These are phyloP conservation scores for Campopleginae sp. DNA, from an alignment of 2,888 invertebrate genomes.

Conservation along the genomic window DNA sequence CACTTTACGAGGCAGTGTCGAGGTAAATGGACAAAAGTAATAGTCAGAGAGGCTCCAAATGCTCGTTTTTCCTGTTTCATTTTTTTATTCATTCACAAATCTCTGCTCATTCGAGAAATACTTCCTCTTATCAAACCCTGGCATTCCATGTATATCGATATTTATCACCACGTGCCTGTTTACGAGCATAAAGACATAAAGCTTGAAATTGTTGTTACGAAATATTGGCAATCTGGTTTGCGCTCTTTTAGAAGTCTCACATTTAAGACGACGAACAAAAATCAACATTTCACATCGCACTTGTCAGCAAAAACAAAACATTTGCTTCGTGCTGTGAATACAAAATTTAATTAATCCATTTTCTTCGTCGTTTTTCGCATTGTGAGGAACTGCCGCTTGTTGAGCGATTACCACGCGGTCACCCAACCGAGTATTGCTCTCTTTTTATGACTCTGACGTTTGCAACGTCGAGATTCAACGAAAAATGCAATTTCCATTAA, in stretches of 20 bases:
- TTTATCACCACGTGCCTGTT: constrained; percentile 21
- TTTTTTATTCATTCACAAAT: neutral
- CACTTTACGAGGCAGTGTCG: neutral
- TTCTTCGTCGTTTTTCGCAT: too few relatives aligned
- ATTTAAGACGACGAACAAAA: constrained; percentile 5
- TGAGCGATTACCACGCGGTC: too few relatives aligned
- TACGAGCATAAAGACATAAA: constrained; percentile 43
- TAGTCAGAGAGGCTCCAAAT: neutral
- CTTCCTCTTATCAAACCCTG: constrained; percentile 9
- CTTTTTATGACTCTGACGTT: too few relatives aligned
- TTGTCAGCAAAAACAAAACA: neutral
- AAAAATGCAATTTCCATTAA: too few relatives aligned
- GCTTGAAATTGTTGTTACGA: constrained; percentile 45
- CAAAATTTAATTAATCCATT: neutral
- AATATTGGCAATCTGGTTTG: constrained; percentile 40
- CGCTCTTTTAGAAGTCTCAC: constrained; percentile 4
- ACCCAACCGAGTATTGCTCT: too few relatives aligned
- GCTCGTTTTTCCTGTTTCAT: constrained; percentile 6
- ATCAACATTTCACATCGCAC: neutral
- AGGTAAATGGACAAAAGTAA: neutral
- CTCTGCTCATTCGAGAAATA: neutral
- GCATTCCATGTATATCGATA: neutral
- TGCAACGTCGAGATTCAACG: too few relatives aligned
- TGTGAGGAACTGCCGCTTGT: too few relatives aligned
- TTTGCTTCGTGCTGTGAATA: neutral